phyloP scores from a whole-genome alignment of 2,113 vertebrate species.

The Leiothrix lutea region DNA sequence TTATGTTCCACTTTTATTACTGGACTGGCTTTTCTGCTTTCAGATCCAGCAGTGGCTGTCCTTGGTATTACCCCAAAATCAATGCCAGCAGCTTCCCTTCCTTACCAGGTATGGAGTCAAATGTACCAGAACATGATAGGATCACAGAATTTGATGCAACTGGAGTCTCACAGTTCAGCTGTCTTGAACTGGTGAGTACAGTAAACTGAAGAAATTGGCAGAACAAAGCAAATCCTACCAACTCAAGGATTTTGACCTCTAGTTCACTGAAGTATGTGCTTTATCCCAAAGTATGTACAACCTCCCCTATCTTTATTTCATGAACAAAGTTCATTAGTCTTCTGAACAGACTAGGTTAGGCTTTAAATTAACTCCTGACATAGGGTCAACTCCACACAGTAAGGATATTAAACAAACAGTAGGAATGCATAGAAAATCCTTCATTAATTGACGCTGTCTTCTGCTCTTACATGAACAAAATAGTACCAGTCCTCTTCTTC shows the following conservation, averaged over 20 bases:
- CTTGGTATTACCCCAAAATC: neutral
- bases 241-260: slow-evolving; percentile 10
- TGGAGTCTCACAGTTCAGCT: neutral
- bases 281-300: neutral
- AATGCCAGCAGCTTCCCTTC: neutral
- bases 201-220: neutral
- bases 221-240: neutral
- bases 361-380: neutral
- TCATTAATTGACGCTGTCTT: neutral
- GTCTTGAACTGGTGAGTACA: neutral
- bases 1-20: neutral
- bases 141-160: neutral
- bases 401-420: neutral
- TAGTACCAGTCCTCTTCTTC: neutral
- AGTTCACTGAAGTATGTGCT: neutral
- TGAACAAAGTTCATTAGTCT: neutral
- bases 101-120: neutral
- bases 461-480: neutral
- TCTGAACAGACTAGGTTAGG: neutral
- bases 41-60: neutral
- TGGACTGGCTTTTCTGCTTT: neutral
- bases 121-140: neutral
- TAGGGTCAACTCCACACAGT: neutral
- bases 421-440: neutral
- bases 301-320: neutral